Conservation (phyloP, 2,113 vertebrate genomes). For the Pongo pygmaeus region DNA sequence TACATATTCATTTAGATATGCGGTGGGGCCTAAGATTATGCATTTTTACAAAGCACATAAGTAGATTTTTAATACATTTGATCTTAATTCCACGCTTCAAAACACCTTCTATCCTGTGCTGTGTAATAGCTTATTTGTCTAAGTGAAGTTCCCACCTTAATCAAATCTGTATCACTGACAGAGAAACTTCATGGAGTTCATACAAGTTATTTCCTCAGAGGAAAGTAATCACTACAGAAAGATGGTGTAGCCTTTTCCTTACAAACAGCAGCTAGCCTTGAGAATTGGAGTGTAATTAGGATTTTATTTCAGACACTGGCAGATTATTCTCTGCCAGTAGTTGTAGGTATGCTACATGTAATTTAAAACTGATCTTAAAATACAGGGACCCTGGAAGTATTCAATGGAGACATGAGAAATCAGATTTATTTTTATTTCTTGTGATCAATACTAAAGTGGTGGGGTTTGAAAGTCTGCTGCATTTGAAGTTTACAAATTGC, state of each 20-base stretch:
- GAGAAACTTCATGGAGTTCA: not conserved
- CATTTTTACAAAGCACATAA: not conserved
- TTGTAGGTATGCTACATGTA: not conserved
- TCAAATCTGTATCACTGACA: not conserved
- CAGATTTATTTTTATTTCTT: slow-evolving; percentile 22
- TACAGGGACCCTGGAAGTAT: not conserved
- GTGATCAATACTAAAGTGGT: not conserved
- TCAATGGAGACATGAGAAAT: not conserved
- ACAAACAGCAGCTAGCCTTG: not conserved
- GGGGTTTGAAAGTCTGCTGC: not conserved
- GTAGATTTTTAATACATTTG: not conserved
- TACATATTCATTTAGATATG: not conserved
- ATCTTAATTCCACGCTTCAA: not conserved
- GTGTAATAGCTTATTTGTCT: not conserved
- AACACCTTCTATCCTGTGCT: not conserved
- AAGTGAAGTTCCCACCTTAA: not conserved
- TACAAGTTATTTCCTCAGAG: not conserved
- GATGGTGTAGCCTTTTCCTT: not conserved
- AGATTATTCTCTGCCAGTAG: not conserved
- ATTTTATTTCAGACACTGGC: not conserved
- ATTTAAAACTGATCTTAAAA: slow-evolving; percentile 33
- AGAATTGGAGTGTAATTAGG: not conserved
- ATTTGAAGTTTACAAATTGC: not conserved
- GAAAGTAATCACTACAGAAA: not conserved
- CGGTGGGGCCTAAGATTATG: not conserved